Percentiles rank a stretch among this genome's conserved stretches.
phyloP scores from a whole-genome alignment of 2,888 invertebrate species.

The Clepsis dumicolana region DNA sequence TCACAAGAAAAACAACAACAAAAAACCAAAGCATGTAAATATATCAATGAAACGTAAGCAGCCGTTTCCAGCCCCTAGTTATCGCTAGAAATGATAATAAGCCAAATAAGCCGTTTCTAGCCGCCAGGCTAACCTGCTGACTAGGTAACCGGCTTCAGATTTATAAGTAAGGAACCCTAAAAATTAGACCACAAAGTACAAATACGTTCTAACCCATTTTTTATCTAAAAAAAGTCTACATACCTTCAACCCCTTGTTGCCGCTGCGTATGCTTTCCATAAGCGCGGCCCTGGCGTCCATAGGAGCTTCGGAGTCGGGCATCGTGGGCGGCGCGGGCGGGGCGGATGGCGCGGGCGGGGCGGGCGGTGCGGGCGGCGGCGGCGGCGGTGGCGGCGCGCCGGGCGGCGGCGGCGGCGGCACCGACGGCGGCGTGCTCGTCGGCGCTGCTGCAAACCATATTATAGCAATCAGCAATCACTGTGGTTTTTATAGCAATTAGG shows the following conservation, averaged over 20 bases:
- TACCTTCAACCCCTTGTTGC: constrained; percentile 90
- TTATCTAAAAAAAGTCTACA: background rate
- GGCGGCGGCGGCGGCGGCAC: constrained; percentile 59
- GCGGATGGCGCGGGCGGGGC: constrained; percentile 67
- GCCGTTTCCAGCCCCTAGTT: too few relatives aligned
- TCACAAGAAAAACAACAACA: too few relatives aligned
- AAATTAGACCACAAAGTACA: too few relatives aligned
- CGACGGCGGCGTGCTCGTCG: constrained; percentile 65
- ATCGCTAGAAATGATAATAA: too few relatives aligned
- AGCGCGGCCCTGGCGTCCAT: constrained; percentile 89
- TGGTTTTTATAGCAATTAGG: too few relatives aligned
- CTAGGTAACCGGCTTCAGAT: too few relatives aligned
- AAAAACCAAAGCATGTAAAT: too few relatives aligned
- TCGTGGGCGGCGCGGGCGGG: constrained; percentile 55
- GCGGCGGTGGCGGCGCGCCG: constrained; percentile 71
- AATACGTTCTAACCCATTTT: too few relatives aligned
- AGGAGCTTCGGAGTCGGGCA: constrained; percentile 62
- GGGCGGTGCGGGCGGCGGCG: constrained; percentile 60
- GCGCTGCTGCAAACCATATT: constrained; percentile 50
- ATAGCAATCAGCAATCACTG: background rate
- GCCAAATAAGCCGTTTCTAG: too few relatives aligned
- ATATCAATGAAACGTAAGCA: too few relatives aligned
- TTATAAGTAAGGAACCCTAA: too few relatives aligned
- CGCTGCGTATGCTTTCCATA: constrained; percentile 94
- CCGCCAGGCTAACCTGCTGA: too few relatives aligned